A percentile compares a stretch with the other conserved stretches of the same genome.
These are phyloP conservation scores for Psilanteris sp. DNA, from an alignment of 1,140 invertebrate genomes.

Conservation along the genomic window DNA sequence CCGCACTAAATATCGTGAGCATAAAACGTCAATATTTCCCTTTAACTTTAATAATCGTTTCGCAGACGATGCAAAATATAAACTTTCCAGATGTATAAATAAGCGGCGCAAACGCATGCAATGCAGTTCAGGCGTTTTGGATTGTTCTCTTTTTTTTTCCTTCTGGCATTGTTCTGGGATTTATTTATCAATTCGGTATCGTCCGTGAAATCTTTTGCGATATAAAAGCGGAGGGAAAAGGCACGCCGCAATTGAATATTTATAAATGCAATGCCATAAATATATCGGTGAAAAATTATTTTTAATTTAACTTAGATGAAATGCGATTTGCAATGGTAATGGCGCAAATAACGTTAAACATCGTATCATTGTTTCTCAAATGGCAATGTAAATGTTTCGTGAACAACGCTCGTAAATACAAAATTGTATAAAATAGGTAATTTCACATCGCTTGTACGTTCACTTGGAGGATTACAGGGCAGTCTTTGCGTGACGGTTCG, in stretches of 20 bases:
- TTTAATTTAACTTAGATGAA: conserved; percentile 53
- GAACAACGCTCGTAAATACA: conserved; percentile 60
- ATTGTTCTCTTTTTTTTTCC: conserved; percentile 2
- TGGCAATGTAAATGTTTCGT: conserved; percentile 64
- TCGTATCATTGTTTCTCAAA: conserved; percentile 60
- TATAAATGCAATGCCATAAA: conserved; percentile 56
- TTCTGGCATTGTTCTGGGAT: conserved; percentile 10
- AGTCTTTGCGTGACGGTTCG: conserved; percentile 67
- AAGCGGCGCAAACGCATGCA: conserved; percentile 37
- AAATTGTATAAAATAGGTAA: conserved; percentile 64
- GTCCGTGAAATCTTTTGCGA: conserved; percentile 44
- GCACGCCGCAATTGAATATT: conserved; percentile 49
- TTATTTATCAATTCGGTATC: conserved; percentile 39
- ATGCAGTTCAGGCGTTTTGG: conserved; percentile 28
- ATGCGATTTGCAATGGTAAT: conserved; percentile 59
- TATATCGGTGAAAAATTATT: conserved; percentile 57
- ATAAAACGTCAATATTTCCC: conserved; percentile 39
- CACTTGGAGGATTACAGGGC: conserved; percentile 53
- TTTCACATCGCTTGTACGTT: conserved; percentile 52
- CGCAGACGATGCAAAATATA: conserved; percentile 35
- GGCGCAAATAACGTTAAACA: conserved; percentile 54
- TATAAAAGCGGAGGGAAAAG: conserved; percentile 17
- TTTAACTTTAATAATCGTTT: conserved; percentile 41
- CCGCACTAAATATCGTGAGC: not conserved
- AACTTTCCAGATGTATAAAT: conserved; percentile 53